Conservation (phyloP, 2,888 invertebrate genomes). For the Agrochola lychnidis region DNA sequence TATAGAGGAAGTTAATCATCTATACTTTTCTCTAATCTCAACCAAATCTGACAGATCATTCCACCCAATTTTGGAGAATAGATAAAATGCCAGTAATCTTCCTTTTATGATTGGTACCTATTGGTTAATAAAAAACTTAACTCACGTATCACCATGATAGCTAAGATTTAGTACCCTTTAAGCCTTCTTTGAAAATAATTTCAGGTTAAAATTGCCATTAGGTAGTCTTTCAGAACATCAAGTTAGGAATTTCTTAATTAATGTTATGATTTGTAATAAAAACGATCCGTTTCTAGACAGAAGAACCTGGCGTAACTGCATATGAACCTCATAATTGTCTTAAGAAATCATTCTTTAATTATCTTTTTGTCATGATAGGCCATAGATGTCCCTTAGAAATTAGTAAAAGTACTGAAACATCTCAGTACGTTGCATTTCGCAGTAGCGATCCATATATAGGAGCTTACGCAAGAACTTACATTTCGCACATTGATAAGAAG, state of each 20-base stretch:
- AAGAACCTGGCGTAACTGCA: conserved; percentile 12
- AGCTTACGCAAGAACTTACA: not conserved
- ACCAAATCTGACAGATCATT: not conserved
- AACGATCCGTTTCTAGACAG: conserved; percentile 31
- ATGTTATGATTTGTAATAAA: conserved; percentile 36
- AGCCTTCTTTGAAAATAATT: conserved; percentile 1
- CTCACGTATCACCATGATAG: not conserved
- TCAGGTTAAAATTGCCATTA: conserved; percentile 10
- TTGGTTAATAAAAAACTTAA: conserved; percentile 8
- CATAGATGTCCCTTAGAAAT: not conserved
- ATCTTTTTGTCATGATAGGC: not conserved
- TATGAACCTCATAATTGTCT: conserved; percentile 17
- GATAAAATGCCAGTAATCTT: not conserved
- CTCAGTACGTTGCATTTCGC: not conserved
- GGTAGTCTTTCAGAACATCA: conserved; percentile 8
- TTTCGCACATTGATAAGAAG: too few relatives aligned
- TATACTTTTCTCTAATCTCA: not conserved
- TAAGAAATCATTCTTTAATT: not conserved
- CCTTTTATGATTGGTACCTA: not conserved
- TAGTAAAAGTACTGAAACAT: conserved; percentile 5
- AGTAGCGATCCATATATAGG: too few relatives aligned
- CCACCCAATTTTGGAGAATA: conserved; percentile 1
- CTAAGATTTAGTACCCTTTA: conserved; percentile 6
- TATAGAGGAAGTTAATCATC: conserved; percentile 26
- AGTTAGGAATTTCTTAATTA: conserved; percentile 47